Base-by-base conservation (phyloP, 2,888 invertebrate species). In the Malacosoma neustria region DNA sequence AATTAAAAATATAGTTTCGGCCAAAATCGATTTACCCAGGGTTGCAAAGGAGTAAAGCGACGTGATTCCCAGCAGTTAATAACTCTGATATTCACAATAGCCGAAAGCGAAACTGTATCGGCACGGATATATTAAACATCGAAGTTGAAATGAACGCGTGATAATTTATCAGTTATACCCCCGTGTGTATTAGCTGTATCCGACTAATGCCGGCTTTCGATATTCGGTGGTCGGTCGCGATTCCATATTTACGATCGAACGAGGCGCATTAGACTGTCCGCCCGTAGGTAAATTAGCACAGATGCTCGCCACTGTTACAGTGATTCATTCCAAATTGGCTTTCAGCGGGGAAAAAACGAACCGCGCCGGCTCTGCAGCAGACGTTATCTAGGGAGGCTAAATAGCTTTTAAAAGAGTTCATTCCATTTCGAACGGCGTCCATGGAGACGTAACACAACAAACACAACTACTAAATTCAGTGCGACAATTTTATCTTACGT, bases 301-400 rank as follows among this genome's bases (percentile, higher is more conserved):
- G 84, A 85, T 85, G 85, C 76, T 82, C 67, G 74, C 79, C 71
- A 72, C 79, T 73, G 81, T 80, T 77, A 74, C 82, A 70, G 79
- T 85, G 85, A 85, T 85, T 85, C 84, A 85, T 85, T 85, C 72
- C 76, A 82, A 85, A 85, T 85, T 85, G 84, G 84, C 81, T 84
- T 81, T 84, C 79, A 81, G 81, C 74, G 72, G 72, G 61, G 60
- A 66, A 80, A 84, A 82, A 77, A 72, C 62, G 57, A 48, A 48
- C 56, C 61, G 53, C 50, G 57, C 61, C 59, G 63, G 63, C 59
- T 22, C 5, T 75, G 75, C 64, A 75, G 73, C 69, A 67, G 70
- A 71, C 72, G 67, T 57, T 74, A 72, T 74, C 72, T 69, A 69
- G 72, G 72, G 72, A 71, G 60, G 70, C 66, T 77, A 72, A 76